Evolutionary conservation across 1,140 invertebrate species (phyloP), one percentile per base, ranked within the genome.

Genomic region (Sogatella furcifera): DNA sequence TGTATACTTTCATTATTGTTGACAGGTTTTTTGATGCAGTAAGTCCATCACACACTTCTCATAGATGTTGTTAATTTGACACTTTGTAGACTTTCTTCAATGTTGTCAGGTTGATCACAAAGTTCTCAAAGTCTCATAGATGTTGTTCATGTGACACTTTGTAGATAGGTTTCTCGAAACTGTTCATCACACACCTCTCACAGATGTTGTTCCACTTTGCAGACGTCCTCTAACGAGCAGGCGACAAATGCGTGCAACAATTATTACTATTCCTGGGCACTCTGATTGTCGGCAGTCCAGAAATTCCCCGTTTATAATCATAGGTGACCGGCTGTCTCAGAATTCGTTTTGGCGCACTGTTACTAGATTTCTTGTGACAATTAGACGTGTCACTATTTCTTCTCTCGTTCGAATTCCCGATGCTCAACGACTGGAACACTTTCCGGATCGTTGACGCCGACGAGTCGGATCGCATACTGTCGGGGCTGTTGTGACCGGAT

Each of bases 251-350:
- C 15, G 14, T 22, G 21, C 52, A 53, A 15, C 65, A 63, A 11
- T 72, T n/a, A n/a, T n/a, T 66, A 11, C 72, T 68, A 46, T 67
- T 71, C 21, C 68, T 77, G 0, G 86, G 86, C 4, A 89, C 84
- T 66, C 87, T 77, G 69, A 88, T 86, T 1, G 87, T 89, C 1
- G 87, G 86, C 15, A 90, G 72, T 1, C 88, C 88, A 2, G 86
- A 89, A 52, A 88, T 76, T 43, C 88, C 88, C 60, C 81, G 80
- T 1, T 89, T 81, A 69, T 90, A 90, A 2, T 83, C 88, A 70
- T 90, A 89, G 0, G 84, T 81, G 0, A 88, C 81, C 0, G 87
- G 87, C 21, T 84, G 79, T 21, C 88, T 74, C 2, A 89, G 74
- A 41, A 89, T 89, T 44, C 81, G 77, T 65, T 84, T 84, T n/a